A percentile compares a stretch with the other conserved stretches of the same genome.
These are phyloP conservation scores for Platycheirus albimanus DNA, from an alignment of 2,888 invertebrate genomes.

Conservation along the genomic window DNA sequence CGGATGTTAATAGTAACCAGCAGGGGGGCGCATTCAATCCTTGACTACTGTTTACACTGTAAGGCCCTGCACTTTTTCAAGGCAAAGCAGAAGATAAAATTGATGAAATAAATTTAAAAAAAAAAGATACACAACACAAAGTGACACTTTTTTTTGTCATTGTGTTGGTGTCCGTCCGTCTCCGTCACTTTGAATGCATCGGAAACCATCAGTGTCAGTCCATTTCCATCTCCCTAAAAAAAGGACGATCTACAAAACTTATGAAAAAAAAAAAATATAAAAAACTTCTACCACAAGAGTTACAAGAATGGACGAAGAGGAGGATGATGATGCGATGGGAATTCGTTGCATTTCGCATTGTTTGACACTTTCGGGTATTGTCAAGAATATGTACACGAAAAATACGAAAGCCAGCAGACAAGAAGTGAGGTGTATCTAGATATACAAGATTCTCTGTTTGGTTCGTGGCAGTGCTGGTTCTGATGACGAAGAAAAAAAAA, in stretches of 20 bases:
- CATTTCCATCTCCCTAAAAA: slow-evolving; percentile 2
- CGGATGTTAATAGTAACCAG: slow-evolving; percentile 50
- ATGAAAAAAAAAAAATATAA: slow-evolving; percentile 1
- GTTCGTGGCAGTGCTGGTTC: slow-evolving; percentile 29
- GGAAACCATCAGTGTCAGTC: slow-evolving; percentile 57
- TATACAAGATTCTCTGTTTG: slow-evolving; percentile 41
- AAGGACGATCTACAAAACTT: slow-evolving; percentile 11
- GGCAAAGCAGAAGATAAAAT: slow-evolving; percentile 10
- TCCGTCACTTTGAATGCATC: slow-evolving; percentile 58
- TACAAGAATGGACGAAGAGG: slow-evolving; percentile 24
- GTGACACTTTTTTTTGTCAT: slow-evolving; percentile 25
- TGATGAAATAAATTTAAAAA: slow-evolving; percentile 26
- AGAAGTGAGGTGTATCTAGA: slow-evolving; percentile 20
- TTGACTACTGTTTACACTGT: slow-evolving; percentile 45
- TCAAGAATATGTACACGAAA: slow-evolving; percentile 48
- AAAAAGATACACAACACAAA: slow-evolving; percentile 21
- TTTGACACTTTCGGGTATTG: slow-evolving; percentile 71
- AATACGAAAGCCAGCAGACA: slow-evolving; percentile 39
- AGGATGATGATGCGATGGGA: slow-evolving; percentile 55
- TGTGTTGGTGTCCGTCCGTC: slow-evolving; percentile 30
- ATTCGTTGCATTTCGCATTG: slow-evolving; percentile 70
- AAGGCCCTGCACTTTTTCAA: slow-evolving; percentile 5
- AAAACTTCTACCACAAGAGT: slow-evolving; percentile 36
- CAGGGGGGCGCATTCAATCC: slow-evolving; percentile 46
- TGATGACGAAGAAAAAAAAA: slow-evolving; percentile 3